phyloP scores from a whole-genome alignment of 2,888 invertebrate species.

The Tenthredo livida region DNA sequence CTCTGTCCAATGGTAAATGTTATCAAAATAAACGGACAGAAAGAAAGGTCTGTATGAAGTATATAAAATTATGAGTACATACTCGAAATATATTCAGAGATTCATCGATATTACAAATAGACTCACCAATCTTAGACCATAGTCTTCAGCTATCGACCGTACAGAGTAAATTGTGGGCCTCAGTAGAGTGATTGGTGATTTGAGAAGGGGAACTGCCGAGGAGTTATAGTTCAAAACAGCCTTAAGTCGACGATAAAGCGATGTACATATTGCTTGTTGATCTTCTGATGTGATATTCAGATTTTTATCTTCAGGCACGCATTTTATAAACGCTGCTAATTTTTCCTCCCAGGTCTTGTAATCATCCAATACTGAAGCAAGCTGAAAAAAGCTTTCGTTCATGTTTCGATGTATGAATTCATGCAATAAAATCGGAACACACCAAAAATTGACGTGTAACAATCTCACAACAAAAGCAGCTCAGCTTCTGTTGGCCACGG shows the following conservation, averaged over 20 bases:
- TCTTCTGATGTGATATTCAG: constrained; percentile 74
- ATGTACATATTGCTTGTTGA: constrained; percentile 75
- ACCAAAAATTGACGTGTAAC: background rate
- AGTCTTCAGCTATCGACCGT: constrained; percentile 82
- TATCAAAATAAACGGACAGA: too few species aligned
- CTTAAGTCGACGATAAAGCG: constrained; percentile 81
- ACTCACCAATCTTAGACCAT: constrained; percentile 80
- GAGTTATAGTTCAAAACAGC: constrained; percentile 79
- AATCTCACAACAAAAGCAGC: background rate
- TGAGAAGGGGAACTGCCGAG: constrained; percentile 78
- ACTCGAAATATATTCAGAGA: too few species aligned
- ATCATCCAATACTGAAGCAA: constrained; percentile 77
- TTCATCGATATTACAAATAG: background rate
- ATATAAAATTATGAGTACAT: too few species aligned
- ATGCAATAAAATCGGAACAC: too few species aligned
- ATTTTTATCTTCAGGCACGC: constrained; percentile 74
- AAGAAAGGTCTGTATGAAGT: too few species aligned
- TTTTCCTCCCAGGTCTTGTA: constrained; percentile 82
- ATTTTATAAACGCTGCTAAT: constrained; percentile 79
- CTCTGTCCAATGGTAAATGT: too few species aligned
- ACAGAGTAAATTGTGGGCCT: constrained; percentile 82
- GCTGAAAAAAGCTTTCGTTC: constrained; percentile 58
- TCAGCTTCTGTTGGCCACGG: too few species aligned
- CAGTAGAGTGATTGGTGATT: constrained; percentile 82
- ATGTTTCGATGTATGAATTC: background rate